Percentiles rank a stretch among this genome's conserved stretches.
These are phyloP conservation scores for Augiades crinisus DNA, from an alignment of 2,888 invertebrate species.

Conservation along the genomic window DNA sequence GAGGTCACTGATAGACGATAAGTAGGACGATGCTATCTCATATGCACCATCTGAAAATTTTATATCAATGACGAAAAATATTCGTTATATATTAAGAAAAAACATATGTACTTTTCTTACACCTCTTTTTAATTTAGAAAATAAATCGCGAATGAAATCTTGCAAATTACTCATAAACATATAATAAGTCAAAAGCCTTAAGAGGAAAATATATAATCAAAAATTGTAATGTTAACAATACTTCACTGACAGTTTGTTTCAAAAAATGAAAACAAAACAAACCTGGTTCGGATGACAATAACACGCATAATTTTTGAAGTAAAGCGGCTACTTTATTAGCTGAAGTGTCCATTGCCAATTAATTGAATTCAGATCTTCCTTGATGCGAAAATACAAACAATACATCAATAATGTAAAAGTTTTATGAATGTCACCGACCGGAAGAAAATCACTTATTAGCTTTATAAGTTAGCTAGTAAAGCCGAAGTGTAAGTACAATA, in stretches of 20 bases:
- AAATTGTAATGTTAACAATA: slow-evolving; percentile 25
- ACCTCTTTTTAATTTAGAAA: slow-evolving; percentile 27
- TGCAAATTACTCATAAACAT: slow-evolving; percentile 58
- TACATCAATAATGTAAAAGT: not conserved
- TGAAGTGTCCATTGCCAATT: slow-evolving; percentile 48
- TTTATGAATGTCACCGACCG: too few species aligned
- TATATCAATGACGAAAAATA: too few species aligned
- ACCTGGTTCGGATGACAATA: slow-evolving; percentile 70
- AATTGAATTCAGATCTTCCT: not conserved
- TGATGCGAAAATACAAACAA: not conserved
- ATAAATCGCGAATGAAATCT: slow-evolving; percentile 25
- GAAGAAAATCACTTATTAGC: too few species aligned
- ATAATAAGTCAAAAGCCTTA: slow-evolving; percentile 25
- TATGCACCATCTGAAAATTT: slow-evolving; percentile 67
- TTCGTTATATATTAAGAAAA: too few species aligned
- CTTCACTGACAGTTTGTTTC: slow-evolving; percentile 29
- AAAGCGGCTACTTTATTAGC: slow-evolving; percentile 54
- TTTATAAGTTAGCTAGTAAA: too few species aligned
- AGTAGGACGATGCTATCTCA: slow-evolving; percentile 70
- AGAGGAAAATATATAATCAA: not conserved
- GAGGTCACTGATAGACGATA: slow-evolving; percentile 56
- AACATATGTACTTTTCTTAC: not conserved
- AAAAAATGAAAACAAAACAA: slow-evolving; percentile 44
- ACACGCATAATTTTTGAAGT: slow-evolving; percentile 66
- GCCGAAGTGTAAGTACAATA: too few species aligned